A percentile compares a stretch with the other conserved stretches of the same genome.
phyloP scores from a whole-genome alignment of 2,113 vertebrate species.

The Myrmophylax atrothorax region DNA sequence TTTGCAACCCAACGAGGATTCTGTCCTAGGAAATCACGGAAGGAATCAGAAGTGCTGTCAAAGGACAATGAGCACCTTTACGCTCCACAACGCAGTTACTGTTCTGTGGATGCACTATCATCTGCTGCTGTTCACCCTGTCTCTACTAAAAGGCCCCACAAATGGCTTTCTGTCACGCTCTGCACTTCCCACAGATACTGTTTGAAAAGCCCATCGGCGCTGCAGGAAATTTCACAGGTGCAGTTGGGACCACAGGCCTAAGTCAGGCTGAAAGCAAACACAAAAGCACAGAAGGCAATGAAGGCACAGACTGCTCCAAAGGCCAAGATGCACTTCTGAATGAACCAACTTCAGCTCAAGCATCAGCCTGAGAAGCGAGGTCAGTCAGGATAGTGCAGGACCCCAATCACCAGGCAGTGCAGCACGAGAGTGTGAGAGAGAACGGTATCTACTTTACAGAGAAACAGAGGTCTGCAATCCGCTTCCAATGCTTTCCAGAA shows the following conservation, averaged over 20 bases:
- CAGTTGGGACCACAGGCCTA: neutral
- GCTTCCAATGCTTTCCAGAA: neutral
- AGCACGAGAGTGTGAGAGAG: neutral
- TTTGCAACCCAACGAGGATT: accelerated
- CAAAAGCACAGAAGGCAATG: neutral
- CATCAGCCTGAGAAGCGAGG: neutral
- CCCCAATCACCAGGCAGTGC: neutral
- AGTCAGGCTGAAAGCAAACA: neutral
- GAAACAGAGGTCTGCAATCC: neutral
- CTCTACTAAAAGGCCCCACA: neutral
- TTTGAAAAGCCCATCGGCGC: neutral
- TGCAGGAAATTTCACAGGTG: neutral
- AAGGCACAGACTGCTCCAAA: neutral
- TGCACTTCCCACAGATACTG: neutral
- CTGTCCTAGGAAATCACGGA: neutral
- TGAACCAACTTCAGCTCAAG: neutral
- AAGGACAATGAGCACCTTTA: neutral
- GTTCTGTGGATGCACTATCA: too few relatives aligned
- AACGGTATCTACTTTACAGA: neutral
- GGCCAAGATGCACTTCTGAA: neutral
- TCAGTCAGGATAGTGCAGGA: neutral
- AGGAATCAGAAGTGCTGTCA: neutral
- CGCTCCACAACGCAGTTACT: too few relatives aligned
- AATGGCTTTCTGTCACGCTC: neutral
- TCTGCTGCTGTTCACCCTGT: neutral